Evolutionary conservation across 2,888 invertebrate genomes (phyloP).

Genomic region (Zelleria hepariella): DNA sequence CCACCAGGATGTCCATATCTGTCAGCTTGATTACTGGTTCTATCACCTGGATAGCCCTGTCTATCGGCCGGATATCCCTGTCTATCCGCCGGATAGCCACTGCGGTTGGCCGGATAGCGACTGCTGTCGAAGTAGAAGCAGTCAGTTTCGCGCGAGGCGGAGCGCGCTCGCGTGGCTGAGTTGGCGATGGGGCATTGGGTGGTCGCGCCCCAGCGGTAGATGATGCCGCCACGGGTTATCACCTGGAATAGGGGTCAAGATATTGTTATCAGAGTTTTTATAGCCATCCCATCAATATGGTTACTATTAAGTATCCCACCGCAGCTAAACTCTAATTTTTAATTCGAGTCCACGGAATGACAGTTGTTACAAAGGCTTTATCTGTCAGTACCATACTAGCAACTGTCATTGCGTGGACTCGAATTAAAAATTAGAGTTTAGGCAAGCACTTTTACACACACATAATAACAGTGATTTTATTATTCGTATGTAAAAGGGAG

Average conservation of each 20-base stretch:
- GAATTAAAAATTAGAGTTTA: no score
- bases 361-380: no score
- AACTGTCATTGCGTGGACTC: no score
- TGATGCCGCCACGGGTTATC: slow-evolving; percentile 56
- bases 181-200: slow-evolving; percentile 52
- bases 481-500: no score
- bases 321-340: no score
- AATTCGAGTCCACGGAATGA: no score
- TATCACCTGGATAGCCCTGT: background rate
- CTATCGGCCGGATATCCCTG: background rate
- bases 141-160: slow-evolving; percentile 30
- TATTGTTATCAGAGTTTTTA: no score
- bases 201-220: slow-evolving; percentile 62
- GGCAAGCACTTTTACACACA: no score
- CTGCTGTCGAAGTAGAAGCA: slow-evolving; percentile 20
- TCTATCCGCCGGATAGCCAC: background rate
- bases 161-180: slow-evolving; percentile 28
- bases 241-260: slow-evolving; percentile 31
- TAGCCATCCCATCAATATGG: no score
- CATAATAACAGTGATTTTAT: no score
- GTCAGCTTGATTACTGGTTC: background rate
- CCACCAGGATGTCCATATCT: background rate
- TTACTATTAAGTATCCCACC: no score
- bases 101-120: slow-evolving; percentile 2
- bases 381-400: no score